Base-by-base conservation (phyloP, 23 tunicate species). In the Aplidium turbinatum region DNA sequence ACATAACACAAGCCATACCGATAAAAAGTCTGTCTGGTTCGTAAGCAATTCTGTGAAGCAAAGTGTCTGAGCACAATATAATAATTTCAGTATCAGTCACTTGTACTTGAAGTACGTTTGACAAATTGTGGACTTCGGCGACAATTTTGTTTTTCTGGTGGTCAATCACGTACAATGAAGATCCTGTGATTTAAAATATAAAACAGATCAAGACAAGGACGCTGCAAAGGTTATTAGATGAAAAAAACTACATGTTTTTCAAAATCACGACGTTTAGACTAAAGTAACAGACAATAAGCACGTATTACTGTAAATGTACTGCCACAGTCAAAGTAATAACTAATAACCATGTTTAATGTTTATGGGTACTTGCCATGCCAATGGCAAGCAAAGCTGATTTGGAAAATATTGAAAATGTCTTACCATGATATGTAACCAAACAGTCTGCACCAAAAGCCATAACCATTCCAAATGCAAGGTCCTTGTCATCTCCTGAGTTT, bases 111-210 rank as follows among this genome's bases (percentile, higher is more conserved):
- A 82, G 11, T 4, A 82, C 32, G 1, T 35, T 65, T 20, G 18
- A 23, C 60, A 73, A 40, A 16, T 33, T 9, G n/a, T 51, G 80
- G 4, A 22, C 46, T 22, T 38, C 33, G 5, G 68, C 87, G 31
- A 63, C 54, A 11, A 82, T 45, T 4, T 45, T 40, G 63, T 80
- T 80, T 11, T 29, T 36, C 3, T 23, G 32, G 3, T 38, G 52
- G 35, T 73, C 72, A 21, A 82, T 62, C 7, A 82, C 42, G 47
- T 55, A 82, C 0, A 82, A 35, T 27, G 87, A 73, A 6, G 71
- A 33, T 13, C 56, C 87, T 82, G 58, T 23, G 40, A 58, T 11
- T 0, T n/a, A 9, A n/a, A n/a, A n/a, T n/a, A n/a, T n/a, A n/a
- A n/a, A n/a, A n/a, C n/a, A n/a, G n/a, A n/a, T n/a, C n/a, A n/a